Conservation (phyloP, 2,888 invertebrate genomes). For the Dioctria rufipes region DNA sequence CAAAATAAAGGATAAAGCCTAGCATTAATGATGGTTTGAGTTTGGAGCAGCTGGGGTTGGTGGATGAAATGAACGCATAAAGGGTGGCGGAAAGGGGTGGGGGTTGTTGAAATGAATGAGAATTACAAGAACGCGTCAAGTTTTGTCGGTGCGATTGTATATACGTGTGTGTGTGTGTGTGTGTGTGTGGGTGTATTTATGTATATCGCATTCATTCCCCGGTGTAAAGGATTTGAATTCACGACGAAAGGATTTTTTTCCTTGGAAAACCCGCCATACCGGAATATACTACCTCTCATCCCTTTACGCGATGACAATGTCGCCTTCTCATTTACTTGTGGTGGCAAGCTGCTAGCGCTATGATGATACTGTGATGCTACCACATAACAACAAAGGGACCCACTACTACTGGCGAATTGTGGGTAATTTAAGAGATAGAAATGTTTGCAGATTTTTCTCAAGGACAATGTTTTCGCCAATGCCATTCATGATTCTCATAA, state of each 20-base stretch:
- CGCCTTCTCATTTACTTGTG: conserved; percentile 36
- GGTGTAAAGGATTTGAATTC: conserved; percentile 41
- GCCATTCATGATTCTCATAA: too few relatives aligned
- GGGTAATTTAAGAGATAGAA: conserved; percentile 22
- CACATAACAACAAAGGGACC: conserved; percentile 20
- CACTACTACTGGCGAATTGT: neutral
- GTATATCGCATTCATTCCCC: conserved; percentile 20
- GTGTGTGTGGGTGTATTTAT: neutral
- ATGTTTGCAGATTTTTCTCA: conserved; percentile 5
- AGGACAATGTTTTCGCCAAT: neutral
- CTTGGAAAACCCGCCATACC: conserved; percentile 27
- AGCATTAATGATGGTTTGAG: neutral
- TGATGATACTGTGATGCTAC: neutral
- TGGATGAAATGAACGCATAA: too few relatives aligned
- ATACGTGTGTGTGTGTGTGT: neutral
- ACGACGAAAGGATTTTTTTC: conserved; percentile 44
- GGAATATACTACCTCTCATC: neutral
- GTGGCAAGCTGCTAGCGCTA: neutral
- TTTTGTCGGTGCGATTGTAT: neutral
- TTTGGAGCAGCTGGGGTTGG: neutral
- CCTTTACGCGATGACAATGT: conserved; percentile 30
- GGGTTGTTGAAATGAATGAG: conserved; percentile 14
- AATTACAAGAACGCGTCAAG: conserved; percentile 36
- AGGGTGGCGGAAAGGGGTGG: too few relatives aligned
- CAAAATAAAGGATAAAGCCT: conserved; percentile 41